phyloP scores from a whole-genome alignment of 2,888 invertebrate species.

The Heteromurus nitidus region DNA sequence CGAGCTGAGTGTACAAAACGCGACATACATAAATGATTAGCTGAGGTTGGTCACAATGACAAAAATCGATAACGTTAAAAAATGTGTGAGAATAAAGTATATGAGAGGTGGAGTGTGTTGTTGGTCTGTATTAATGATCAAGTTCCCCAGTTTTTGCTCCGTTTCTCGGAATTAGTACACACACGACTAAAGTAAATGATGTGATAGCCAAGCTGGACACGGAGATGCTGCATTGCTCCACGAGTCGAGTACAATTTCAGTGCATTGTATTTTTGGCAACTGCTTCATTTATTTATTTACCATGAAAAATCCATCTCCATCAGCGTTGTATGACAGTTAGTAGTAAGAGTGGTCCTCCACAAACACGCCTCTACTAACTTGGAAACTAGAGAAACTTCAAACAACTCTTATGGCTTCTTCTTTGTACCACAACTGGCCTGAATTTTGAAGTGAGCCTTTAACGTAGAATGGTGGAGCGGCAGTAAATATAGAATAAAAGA shows the following conservation, averaged over 20 bases:
- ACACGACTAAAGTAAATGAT: too few species aligned
- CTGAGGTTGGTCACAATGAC: not conserved
- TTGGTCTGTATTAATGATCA: too few species aligned
- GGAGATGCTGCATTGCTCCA: too few species aligned
- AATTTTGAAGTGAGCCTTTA: conserved; percentile 14
- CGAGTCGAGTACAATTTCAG: not conserved
- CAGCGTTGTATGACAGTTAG: not conserved
- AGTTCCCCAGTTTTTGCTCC: too few species aligned
- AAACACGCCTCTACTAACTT: not conserved
- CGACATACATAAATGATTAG: conserved; percentile 27
- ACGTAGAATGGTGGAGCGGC: too few species aligned
- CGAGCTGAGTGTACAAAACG: not conserved
- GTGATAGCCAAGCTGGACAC: too few species aligned
- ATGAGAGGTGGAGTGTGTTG: too few species aligned
- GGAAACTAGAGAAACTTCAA: too few species aligned
- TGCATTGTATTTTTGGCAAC: not conserved
- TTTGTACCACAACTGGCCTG: conserved; percentile 28
- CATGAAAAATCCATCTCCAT: not conserved
- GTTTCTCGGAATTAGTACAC: too few species aligned
- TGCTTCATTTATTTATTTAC: conserved; percentile 10
- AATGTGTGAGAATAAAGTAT: conserved; percentile 9
- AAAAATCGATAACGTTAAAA: conserved; percentile 31
- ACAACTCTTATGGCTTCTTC: conserved; percentile 10
- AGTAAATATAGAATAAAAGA: conserved; percentile 9
- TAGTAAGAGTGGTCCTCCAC: not conserved